Evolutionary conservation across 2,113 vertebrate genomes (phyloP), one percentile per base, ranked within the genome.

Genomic region (Sitta europaea): DNA sequence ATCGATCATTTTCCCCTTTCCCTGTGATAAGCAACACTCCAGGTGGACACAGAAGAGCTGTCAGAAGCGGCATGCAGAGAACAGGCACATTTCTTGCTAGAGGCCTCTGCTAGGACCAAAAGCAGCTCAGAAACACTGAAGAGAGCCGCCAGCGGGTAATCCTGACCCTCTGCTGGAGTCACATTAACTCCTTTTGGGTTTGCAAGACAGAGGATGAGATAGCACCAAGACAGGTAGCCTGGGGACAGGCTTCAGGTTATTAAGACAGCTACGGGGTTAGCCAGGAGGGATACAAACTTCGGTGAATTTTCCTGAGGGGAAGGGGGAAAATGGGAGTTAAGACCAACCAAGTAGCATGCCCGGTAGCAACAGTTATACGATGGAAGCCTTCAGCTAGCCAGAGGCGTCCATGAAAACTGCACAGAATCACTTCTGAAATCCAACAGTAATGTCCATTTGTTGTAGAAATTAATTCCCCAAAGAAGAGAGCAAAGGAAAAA

Each of bases 381-480:
- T 53, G 96, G 97, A 91, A 97, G 97, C 98, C 97, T 94, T 92
- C 96, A 97, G 97, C 96, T 61, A 97, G 97, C 98, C 96, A 95
- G 97, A 97, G 97, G 97, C 97, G 35, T 93, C 93, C 97, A 72
- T 66, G 88, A 95, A 89, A 93, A 93, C 94, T 87, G 53, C 89
- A 95, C 67, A 87, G 88, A 88, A 93, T 94, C 89, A 28, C 54
- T 94, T 96, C 92, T 96, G 33, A 92, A 94, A 97, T 98, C 96
- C 97, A 98, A 75, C 71, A 77, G 89, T 59, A 95, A 96, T 96
- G 97, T 97, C 97, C 97, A 97, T 97, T 97, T 97, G 96, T 96
- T 97, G 96, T 76, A 97, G 96, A 96, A 94, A 92, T 95, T 94
- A 98, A 98, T 97, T 98, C 98, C 97, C 98, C 73, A 48, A 95